phyloP scores from a whole-genome alignment of 2,888 invertebrate species.

The Cryptocephalus primarius region DNA sequence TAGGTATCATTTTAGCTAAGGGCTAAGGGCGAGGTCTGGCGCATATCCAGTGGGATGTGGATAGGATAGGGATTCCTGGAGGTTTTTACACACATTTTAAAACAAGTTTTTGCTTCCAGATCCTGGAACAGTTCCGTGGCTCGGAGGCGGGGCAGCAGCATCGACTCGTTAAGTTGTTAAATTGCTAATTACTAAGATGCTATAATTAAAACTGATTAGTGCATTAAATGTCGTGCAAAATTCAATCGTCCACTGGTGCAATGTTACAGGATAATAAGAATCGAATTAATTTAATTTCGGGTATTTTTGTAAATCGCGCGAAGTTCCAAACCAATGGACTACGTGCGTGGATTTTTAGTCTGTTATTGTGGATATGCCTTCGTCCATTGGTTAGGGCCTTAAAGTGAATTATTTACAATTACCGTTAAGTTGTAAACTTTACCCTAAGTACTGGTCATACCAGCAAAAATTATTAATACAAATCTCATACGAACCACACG shows the following conservation, averaged over 20 bases:
- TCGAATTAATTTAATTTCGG: no score
- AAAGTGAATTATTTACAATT: conserved; percentile 3
- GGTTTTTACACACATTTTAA: no score
- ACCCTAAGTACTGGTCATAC: not conserved
- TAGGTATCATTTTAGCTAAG: not conserved
- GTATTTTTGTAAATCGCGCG: no score
- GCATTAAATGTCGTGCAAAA: conserved; percentile 2
- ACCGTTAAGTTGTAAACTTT: not conserved
- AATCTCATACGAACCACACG: conserved; percentile 1
- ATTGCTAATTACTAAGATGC: conserved; percentile 12
- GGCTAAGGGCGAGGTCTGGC: no score
- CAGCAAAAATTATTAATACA: not conserved
- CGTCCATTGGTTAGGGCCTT: no score
- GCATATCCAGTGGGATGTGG: no score
- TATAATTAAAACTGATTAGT: conserved; percentile 4
- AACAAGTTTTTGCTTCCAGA: conserved; percentile 31
- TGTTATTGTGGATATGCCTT: no score
- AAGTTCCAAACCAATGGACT: no score
- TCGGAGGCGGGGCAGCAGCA: conserved; percentile 42
- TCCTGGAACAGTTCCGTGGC: conserved; percentile 46
- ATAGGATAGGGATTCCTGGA: no score
- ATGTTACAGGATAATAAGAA: no score
- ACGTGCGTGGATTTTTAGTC: no score
- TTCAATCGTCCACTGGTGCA: not conserved
- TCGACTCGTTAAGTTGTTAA: conserved; percentile 41